Evolutionary conservation across 2,888 invertebrate genomes (phyloP).

Genomic region (Neria commutata): DNA sequence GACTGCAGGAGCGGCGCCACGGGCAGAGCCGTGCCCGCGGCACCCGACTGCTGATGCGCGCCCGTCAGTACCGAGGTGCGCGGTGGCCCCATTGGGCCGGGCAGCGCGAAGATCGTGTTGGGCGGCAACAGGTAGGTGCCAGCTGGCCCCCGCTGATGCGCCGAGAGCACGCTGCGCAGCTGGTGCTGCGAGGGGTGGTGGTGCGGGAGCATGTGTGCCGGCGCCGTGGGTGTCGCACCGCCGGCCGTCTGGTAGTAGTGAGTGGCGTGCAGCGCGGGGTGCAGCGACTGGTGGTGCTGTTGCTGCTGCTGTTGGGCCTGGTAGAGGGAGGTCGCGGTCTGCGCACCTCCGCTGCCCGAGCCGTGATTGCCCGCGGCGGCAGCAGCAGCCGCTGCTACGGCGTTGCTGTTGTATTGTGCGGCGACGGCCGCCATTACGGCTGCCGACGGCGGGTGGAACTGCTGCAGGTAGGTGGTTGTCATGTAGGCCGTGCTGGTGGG

Average conservation of each 20-base stretch:
- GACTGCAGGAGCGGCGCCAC: conserved; percentile 33
- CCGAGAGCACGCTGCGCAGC: conserved; percentile 32
- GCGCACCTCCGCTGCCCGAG: neutral
- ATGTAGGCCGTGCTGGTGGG: conserved; percentile 26
- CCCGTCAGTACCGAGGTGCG: conserved; percentile 39
- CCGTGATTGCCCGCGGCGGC: conserved; percentile 19
- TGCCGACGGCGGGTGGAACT: conserved; percentile 24
- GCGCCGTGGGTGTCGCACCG: conserved; percentile 28
- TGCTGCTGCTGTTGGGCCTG: conserved; percentile 34
- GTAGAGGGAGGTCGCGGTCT: conserved; percentile 18
- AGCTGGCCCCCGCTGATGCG: conserved; percentile 18
- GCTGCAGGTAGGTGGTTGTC: conserved; percentile 27
- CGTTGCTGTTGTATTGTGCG: conserved; percentile 25
- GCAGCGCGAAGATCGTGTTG: conserved; percentile 34
- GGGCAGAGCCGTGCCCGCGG: conserved; percentile 26
- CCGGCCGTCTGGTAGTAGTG: conserved; percentile 29
- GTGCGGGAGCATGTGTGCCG: conserved; percentile 31
- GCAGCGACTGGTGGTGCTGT: conserved; percentile 17
- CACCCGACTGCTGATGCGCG: conserved; percentile 33
- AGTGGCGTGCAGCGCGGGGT: conserved; percentile 10
- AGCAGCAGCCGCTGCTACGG: conserved; percentile 19
- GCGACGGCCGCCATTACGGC: conserved; percentile 23
- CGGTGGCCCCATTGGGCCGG: conserved; percentile 30
- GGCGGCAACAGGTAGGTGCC: conserved; percentile 23
- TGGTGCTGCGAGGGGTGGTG: conserved; percentile 30